These are phyloP conservation scores for Axis porcinus DNA, from an alignment of 2,113 vertebrate genomes.

Conservation along the genomic window DNA sequence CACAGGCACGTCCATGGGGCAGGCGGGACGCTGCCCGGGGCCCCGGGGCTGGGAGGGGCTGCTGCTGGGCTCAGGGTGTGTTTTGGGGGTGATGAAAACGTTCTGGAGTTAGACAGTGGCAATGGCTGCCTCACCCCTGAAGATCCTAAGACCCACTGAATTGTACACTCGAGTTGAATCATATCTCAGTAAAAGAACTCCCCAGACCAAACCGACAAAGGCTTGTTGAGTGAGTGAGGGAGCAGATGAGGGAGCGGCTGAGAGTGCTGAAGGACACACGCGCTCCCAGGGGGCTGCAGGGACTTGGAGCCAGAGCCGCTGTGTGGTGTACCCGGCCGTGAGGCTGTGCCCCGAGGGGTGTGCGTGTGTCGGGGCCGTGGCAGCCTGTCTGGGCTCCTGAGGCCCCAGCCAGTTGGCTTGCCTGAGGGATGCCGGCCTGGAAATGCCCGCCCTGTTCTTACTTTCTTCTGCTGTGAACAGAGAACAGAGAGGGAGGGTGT, in stretches of 20 bases:
- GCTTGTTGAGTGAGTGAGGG: too few relatives aligned
- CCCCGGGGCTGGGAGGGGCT: not conserved
- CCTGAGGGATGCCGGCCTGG: rapidly evolving
- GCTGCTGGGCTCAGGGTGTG: not conserved
- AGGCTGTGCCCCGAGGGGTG: not conserved
- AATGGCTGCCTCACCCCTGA: rapidly evolving
- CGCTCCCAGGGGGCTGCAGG: rapidly evolving
- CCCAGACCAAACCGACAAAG: too few relatives aligned
- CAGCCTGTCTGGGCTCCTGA: too few relatives aligned
- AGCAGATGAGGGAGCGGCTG: rapidly evolving
- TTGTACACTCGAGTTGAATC: rapidly evolving
- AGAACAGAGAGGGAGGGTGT: not conserved
- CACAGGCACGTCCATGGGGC: rapidly evolving
- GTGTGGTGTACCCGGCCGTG: rapidly evolving
- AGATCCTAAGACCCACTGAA: rapidly evolving
- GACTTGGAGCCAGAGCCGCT: not conserved
- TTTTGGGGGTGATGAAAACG: not conserved
- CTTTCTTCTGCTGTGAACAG: not conserved
- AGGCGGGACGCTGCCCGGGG: rapidly evolving
- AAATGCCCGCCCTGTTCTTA: rapidly evolving
- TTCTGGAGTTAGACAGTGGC: not conserved
- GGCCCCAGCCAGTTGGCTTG: too few relatives aligned
- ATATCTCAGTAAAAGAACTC: not conserved
- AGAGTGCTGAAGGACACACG: not conserved
- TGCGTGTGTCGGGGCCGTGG: rapidly evolving